Evolutionary conservation across 2,113 vertebrate species (phyloP), one percentile per base, ranked within the genome.

Genomic region (Ictalurus punctatus): DNA sequence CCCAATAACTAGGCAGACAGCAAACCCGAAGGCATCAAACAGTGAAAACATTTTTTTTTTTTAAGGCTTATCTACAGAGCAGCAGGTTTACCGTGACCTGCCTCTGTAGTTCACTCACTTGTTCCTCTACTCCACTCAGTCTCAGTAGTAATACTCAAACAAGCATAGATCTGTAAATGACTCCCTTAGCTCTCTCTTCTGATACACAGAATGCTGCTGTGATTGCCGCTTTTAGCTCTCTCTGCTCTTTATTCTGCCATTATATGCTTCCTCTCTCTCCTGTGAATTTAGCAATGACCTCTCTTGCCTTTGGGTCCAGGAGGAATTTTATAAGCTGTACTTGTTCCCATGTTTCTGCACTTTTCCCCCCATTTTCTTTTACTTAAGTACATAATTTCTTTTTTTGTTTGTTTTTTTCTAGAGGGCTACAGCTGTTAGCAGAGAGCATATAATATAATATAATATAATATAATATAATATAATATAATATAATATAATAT

Each of bases 1-100:
- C 4, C 40, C 91, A 93, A 91, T 95, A 95, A 91, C 94, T 94
- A 96, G 93, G 92, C 95, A 95, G 90, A 94, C 92, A 94, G 83
- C 95, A 94, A 92, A 93, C 76, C 94, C 93, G 92, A 92, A 91
- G 94, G 93, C 93, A 87, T 93, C 94, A 94, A 93, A 92, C 88
- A 94, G 89, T 92, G 93, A 93, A 93, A 95, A 96, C 95, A 4
- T 44, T 44, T 44, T 44, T 44, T 40, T 40, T 40, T 44, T 44
- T 44, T 44, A 44, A 4, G 0, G 40, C 40, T 63, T 61, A 83
- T 86, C 44, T 52, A 40, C 44, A 89, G 61, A 81, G 54, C 27
- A 37, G 44, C 61, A 63, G 73, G 61, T 71, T 13, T 59, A 59
- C 56, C 30, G 6, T 63, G 56, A 23, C 86, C 71, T 56, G 30